Base-by-base conservation (phyloP, 2,797 vertebrate species). In the Lithobates pipiens region DNA sequence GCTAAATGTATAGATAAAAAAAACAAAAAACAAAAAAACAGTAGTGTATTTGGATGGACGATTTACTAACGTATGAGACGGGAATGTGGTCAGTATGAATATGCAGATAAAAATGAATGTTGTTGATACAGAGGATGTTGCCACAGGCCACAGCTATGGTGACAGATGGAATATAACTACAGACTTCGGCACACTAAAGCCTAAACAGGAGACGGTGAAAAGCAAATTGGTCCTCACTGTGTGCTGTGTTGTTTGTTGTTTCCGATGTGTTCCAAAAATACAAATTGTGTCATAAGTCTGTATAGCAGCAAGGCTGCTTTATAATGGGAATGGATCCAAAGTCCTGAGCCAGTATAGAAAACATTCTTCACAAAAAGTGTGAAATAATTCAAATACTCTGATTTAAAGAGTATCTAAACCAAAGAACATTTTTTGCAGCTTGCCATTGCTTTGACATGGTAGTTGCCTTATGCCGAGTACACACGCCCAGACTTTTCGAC, bases 121-220 rank as follows among this genome's bases (percentile, higher is more conserved):
- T 68, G 68, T 36, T 21, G 73, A 50, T 83, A 29, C 77, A 25
- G 50, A 23, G 34, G 57, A 65, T 63, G 32, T 63, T 80, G 76
- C 76, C 76, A 87, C 54, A 76, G 81, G 81, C 39, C 46, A 80
- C 13, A 44, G 50, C 75, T 25, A 77, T 69, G 36, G 57, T 10
- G 46, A 84, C 86, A 87, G 86, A 87, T 84, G 86, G 86, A 69
- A 83, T 65, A 79, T 83, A 42, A 39, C 69, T 39, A 10, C 23
- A 1, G 73, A 81, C 54, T 27, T n/a, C 23, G 23, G 21, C 1
- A 25, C 42, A 29, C 23, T 71, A 61, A 77, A 81, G 21, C 42
- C 23, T 82, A 86, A 65, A n/a, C 44, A 80, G 65, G 39, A 73
- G 16, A 76, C 72, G 50, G 84, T 74, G 69, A 54, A 80, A 46